These are phyloP conservation scores for Hypercompe scribonia DNA, from an alignment of 2,888 invertebrate genomes.

Conservation along the genomic window DNA sequence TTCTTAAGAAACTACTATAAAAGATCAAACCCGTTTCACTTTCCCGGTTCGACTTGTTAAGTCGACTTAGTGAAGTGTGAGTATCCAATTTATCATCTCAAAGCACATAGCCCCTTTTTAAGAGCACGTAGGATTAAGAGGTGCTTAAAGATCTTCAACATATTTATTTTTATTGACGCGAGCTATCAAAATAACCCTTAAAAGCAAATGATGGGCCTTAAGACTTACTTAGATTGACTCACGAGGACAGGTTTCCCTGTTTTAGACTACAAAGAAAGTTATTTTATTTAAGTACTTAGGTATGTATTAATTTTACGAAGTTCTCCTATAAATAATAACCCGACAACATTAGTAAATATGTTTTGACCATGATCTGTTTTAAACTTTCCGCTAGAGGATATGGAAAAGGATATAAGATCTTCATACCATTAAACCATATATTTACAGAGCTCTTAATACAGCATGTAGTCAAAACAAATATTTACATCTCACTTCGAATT, in stretches of 20 bases:
- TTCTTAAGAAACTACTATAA: no score
- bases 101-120: background rate
- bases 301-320: no score
- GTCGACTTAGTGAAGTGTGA: background rate
- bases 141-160: background rate
- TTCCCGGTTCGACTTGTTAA: no score
- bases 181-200: background rate
- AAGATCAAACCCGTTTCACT: no score
- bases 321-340: no score
- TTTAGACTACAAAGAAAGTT: no score
- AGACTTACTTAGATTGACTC: no score
- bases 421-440: conserved; percentile 2
- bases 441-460: conserved; percentile 15
- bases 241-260: no score
- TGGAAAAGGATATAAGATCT: background rate
- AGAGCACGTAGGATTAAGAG: background rate
- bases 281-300: no score
- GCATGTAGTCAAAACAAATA: conserved; percentile 26
- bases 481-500: conserved; percentile 35
- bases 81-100: background rate
- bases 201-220: no score
- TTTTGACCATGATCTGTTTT: background rate
- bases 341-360: background rate
- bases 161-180: background rate
- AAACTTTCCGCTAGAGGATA: background rate